phyloP scores from a whole-genome alignment of 2,888 invertebrate genomes.

The Frankliniella fusca region DNA sequence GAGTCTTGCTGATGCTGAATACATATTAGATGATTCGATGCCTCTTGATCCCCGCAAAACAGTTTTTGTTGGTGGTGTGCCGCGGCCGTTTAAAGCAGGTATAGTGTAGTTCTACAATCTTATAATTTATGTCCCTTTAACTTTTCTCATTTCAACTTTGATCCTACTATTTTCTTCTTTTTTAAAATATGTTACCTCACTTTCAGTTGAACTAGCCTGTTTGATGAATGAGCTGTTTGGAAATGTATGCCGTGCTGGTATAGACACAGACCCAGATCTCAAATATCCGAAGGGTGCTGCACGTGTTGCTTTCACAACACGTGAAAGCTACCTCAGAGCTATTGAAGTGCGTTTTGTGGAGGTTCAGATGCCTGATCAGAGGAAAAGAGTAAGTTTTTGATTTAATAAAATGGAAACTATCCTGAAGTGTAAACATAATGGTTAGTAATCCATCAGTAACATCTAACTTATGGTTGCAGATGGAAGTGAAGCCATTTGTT shows the following conservation, averaged over 20 bases:
- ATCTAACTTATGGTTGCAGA: slow-evolving; percentile 47
- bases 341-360: slow-evolving; percentile 98
- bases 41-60: slow-evolving; percentile 96
- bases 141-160: neutral
- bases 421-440: neutral
- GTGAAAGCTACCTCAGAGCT: slow-evolving; percentile 98
- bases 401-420: neutral
- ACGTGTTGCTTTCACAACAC: slow-evolving; percentile 96
- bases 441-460: neutral
- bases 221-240: slow-evolving; percentile 98
- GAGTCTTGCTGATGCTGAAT: slow-evolving; percentile 95
- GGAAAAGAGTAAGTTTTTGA: slow-evolving; percentile 73
- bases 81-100: slow-evolving; percentile 96
- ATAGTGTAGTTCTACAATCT: slow-evolving; percentile 42
- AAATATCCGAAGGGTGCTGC: slow-evolving; percentile 99
- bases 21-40: slow-evolving; percentile 94
- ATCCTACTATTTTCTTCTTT: too few species aligned
- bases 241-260: slow-evolving; percentile 98
- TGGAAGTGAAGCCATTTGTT: slow-evolving; percentile 96
- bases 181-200: neutral
- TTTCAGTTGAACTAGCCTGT: slow-evolving; percentile 89
- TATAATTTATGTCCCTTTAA: neutral
- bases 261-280: slow-evolving; percentile 98
- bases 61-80: slow-evolving; percentile 98
- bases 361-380: slow-evolving; percentile 96